Evolutionary conservation across 2,888 invertebrate species (phyloP), one percentile per base, ranked within the genome.

Genomic region (Zaprionus obscuricornis): DNA sequence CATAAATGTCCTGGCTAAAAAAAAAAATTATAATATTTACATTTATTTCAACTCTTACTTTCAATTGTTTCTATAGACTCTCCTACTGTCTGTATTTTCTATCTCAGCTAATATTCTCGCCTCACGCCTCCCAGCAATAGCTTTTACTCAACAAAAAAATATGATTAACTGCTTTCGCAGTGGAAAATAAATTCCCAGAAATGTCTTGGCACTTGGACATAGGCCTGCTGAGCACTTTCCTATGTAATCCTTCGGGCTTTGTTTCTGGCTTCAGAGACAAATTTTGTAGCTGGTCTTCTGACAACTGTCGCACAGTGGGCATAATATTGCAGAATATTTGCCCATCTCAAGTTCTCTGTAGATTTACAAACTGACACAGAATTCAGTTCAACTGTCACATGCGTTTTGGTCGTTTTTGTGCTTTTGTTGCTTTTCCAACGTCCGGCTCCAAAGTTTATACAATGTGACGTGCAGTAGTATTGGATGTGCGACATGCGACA

Each of bases 161-260:
- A 77, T 85, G 83, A 78, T 85, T 56, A 67, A 78, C 75, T 85
- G 52, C 59, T 34, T 16, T 8, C 37, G 27, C 13, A 43, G 42
- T 36, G n/a, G 3, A n/a, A 26, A 39, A 33, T 59, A 47, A 58
- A 76, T 49, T 55, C 46, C 14, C 39, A 34, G 50, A 69, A 72
- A 56, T 65, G 40, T 46, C 60, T 49, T 42, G 49, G 29, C 63
- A 55, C 54, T 70, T 66, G 71, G 58, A 49, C 75, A 74, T 39
- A 43, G 68, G 72, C 79, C 66, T 64, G 77, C 78, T 74, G 82
- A 64, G 85, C 82, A 69, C 74, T 74, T 76, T 66, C 34, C 54
- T 40, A n/a, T 60, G 83, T 85, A 78, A 78, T 85, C 78, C 79
- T 55, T 54, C 26, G 59, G 65, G 82, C 74, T 86, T 81, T 84